Evolutionary conservation across 2,113 vertebrate genomes (phyloP), one percentile per base, ranked within the genome.

Genomic region (Callospermophilus lateralis): DNA sequence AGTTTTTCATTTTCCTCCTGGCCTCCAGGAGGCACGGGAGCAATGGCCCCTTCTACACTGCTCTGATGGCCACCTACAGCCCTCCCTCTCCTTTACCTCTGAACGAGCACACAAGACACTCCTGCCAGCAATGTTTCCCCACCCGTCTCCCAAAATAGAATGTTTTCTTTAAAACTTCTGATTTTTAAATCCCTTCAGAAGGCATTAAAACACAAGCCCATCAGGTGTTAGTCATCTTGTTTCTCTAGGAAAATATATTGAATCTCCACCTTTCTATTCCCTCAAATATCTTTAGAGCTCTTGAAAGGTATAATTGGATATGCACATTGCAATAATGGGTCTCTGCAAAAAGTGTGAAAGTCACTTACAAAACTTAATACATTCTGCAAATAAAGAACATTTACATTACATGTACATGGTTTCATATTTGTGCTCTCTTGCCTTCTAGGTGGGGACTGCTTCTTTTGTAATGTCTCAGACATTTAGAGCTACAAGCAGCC

Each of bases 171-270:
- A 65, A 92, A 92, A 85, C 24, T 72, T 20, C 19, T 30, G n/a
- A 93, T 48, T 90, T 90, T 96, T 73, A 74, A 74, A 65, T 6
- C 45, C 84, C 53, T 93, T 74, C 6, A 22, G 28, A 95, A 90
- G 68, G 39, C 48, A 93, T 73, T 70, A 78, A 91, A 85, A 70
- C 37, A 79, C 51, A 92, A 90, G 37, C n/a, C 28, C n/a, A 76
- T 13, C 7, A 67, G 32, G 51, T 37, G 79, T 87, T 76, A 55
- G 39, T 63, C n/a, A 76, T 79, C 61, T 39, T 63, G 3, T 89
- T 45, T 89, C 61, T 94, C 74, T 61, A 95, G 80, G 76, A 95
- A 96, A 90, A 93, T 22, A 89, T 22, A 79, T 2, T 73, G 61
- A 90, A 17, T 74, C 30, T 13, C n/a, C 74, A 61, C n/a, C 30